phyloP scores from a whole-genome alignment of 2,797 vertebrate species.

The Paguma larvata region DNA sequence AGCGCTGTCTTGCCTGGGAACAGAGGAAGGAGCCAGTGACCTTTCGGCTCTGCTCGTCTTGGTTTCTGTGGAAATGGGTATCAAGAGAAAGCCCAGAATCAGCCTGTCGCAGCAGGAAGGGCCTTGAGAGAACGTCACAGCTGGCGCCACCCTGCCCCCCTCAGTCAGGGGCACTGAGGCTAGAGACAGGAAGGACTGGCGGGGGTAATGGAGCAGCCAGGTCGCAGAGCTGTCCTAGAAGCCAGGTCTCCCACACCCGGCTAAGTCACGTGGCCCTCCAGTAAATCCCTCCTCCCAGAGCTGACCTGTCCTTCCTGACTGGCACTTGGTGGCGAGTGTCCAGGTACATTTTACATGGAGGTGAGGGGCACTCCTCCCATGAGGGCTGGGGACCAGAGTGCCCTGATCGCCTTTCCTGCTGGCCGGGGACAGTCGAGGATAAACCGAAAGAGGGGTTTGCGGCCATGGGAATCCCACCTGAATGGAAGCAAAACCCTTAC shows the following conservation, averaged over 20 bases:
- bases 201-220: neutral
- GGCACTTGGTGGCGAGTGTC: neutral
- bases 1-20: neutral
- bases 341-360: neutral
- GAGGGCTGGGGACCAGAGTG: neutral
- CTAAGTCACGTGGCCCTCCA: neutral
- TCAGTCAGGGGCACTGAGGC: neutral
- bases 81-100: neutral
- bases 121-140: neutral
- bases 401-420: neutral
- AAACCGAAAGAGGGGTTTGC: neutral
- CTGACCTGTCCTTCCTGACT: neutral
- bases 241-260: neutral
- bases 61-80: neutral
- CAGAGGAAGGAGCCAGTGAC: neutral
- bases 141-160: neutral
- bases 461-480: neutral
- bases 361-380: accelerated
- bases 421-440: neutral
- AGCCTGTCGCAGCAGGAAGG: neutral
- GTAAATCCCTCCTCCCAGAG: accelerated
- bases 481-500: too few species aligned
- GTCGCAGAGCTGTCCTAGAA: neutral
- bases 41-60: neutral
- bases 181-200: neutral